A percentile compares a stretch with the other conserved stretches of the same genome.
These are phyloP conservation scores for Phaenicophaeus curvirostris DNA, from an alignment of 2,797 vertebrate species.

Conservation along the genomic window DNA sequence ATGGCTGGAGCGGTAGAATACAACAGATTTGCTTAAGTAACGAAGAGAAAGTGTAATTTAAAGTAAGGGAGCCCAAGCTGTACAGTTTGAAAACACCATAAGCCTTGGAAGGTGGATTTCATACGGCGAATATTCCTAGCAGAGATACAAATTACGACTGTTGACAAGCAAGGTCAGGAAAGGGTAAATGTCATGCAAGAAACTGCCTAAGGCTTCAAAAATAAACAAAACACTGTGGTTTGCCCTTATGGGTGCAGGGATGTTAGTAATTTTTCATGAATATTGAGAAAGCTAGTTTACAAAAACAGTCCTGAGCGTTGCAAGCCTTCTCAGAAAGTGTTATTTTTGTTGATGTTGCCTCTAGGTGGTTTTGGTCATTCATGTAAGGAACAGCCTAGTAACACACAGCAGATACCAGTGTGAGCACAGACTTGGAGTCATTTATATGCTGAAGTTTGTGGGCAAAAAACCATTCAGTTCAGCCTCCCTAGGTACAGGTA, in stretches of 20 bases:
- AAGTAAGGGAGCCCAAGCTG: background rate
- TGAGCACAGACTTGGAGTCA: too few relatives aligned
- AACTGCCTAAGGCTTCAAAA: background rate
- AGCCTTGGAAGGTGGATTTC: background rate
- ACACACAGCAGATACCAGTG: background rate
- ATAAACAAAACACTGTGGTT: background rate
- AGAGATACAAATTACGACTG: background rate
- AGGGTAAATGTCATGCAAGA: background rate
- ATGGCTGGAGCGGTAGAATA: background rate
- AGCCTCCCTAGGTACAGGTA: background rate
- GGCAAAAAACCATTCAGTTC: background rate
- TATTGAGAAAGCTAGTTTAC: background rate
- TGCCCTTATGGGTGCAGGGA: background rate
- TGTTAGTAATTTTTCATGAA: background rate
- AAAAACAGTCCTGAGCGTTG: background rate
- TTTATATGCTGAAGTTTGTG: background rate
- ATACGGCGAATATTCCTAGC: background rate
- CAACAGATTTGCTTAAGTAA: background rate
- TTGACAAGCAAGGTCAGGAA: background rate
- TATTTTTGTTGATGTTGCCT: background rate
- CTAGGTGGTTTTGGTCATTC: background rate
- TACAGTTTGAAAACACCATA: background rate
- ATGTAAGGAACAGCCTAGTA: background rate
- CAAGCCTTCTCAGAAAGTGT: background rate
- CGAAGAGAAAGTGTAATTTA: background rate